phyloP scores from a whole-genome alignment of 2,797 vertebrate species.

The Gymnodraco acuticeps region DNA sequence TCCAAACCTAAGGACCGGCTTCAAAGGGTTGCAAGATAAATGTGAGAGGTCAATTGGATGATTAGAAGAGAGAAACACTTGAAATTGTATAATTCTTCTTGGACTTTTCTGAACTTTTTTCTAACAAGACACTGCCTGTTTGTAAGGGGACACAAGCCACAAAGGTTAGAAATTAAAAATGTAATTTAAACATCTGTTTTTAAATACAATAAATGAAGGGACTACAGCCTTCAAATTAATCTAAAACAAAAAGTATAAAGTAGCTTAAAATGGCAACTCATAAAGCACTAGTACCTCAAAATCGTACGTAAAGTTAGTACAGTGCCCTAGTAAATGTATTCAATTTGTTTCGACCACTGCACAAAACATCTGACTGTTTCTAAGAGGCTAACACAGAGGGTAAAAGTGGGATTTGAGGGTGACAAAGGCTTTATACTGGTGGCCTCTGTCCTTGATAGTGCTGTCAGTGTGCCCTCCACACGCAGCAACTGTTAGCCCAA shows the following conservation, averaged over 20 bases:
- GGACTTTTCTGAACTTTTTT: not conserved
- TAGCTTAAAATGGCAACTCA: not conserved
- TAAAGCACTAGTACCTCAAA: not conserved
- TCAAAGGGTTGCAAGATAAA: not conserved
- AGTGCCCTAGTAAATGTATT: slow-evolving; percentile 1
- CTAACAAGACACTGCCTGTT: not conserved
- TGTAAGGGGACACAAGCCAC: not conserved
- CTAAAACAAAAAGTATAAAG: not conserved
- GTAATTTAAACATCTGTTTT: too few species aligned
- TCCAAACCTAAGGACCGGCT: not conserved
- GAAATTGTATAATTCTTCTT: too few species aligned
- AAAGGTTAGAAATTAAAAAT: too few species aligned
- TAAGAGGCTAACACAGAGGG: slow-evolving; percentile 14
- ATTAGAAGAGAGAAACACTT: not conserved
- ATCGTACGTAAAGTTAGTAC: not conserved
- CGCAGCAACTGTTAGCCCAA: slow-evolving; percentile 72
- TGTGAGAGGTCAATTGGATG: not conserved
- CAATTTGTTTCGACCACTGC: too few species aligned
- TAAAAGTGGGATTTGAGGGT: slow-evolving; percentile 47
- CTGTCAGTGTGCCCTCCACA: slow-evolving; percentile 77
- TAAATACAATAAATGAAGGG: not conserved
- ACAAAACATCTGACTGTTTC: not conserved
- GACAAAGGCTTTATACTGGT: slow-evolving; percentile 57
- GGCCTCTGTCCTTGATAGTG: slow-evolving; percentile 76
- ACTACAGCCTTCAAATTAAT: not conserved